These are phyloP conservation scores for Sander lucioperca DNA, from an alignment of 2,113 vertebrate species.

Conservation along the genomic window DNA sequence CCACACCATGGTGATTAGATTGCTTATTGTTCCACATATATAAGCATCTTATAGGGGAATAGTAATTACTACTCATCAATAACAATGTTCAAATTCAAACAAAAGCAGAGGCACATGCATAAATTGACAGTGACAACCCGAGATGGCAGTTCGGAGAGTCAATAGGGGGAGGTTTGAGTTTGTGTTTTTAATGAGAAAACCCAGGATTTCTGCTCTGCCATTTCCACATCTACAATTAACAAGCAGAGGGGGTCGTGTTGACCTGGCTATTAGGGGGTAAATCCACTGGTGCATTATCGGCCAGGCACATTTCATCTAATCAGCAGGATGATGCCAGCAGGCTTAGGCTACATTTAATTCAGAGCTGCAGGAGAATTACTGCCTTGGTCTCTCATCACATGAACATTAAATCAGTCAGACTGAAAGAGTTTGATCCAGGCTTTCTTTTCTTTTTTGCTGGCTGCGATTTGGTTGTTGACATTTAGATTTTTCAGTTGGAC, in stretches of 20 bases:
- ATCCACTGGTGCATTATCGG: conserved; percentile 83
- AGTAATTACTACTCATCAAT: conserved; percentile 64
- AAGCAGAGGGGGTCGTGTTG: conserved; percentile 74
- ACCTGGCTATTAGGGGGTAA: conserved; percentile 82
- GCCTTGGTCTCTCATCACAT: conserved; percentile 64
- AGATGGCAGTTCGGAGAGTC: conserved; percentile 35
- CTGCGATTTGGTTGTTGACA: conserved; percentile 38
- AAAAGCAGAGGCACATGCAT: conserved; percentile 26
- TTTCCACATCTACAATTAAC: conserved; percentile 75
- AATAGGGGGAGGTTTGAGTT: conserved; percentile 44
- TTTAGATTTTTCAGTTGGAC: conserved; percentile 36
- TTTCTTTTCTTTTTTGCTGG: conserved; percentile 33
- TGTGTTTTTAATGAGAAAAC: conserved; percentile 72
- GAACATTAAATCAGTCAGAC: conserved; percentile 60
- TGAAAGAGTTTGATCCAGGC: conserved; percentile 53
- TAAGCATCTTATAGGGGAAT: conserved; percentile 40
- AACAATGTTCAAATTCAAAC: conserved; percentile 55
- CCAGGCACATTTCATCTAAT: conserved; percentile 84
- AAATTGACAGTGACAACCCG: conserved; percentile 30
- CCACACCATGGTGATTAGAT: conserved; percentile 44
- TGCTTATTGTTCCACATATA: conserved; percentile 53
- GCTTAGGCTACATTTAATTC: conserved; percentile 83
- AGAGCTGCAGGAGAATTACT: conserved; percentile 72
- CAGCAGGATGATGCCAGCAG: conserved; percentile 83
- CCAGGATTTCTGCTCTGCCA: conserved; percentile 51